Evolutionary conservation across 2,113 vertebrate genomes (phyloP), one percentile per base, ranked within the genome.

Genomic region (Epinephelus fuscoguttatus): DNA sequence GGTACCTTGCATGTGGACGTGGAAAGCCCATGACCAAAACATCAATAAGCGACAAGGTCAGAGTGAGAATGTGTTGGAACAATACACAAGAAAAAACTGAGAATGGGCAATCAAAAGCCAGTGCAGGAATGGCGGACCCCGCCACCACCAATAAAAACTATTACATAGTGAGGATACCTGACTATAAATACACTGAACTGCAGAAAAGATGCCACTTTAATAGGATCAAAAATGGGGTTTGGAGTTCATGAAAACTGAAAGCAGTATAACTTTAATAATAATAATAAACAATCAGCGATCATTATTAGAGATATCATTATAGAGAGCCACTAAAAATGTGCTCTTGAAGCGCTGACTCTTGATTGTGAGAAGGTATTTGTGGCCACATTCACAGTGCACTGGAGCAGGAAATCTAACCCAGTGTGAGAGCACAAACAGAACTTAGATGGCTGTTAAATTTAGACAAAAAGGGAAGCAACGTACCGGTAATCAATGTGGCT

Each of bases 361-460:
- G 21, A 23, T 40, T 18, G 37, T 1, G 15, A 68, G 33, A 23
- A 40, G 42, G 18, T 64, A 62, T 84, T 66, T 56, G 37, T 12
- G 15, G 11, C 49, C 30, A 50, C 23, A 62, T 50, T 66, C 53
- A 53, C 62, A 21, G 67, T 0, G 9, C 23, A 49, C 56, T 18
- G 21, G n/a, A 63, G 57, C 19, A 50, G 23, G 10, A 71, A 56
- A 45, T 68, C 23, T 18, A 52, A 27, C 56, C 13, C 64, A 47
- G 27, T 25, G 15, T 33, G 47, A 57, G 62, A 60, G 33, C 42
- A 57, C 71, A 19, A 37, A 72, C 72, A 40, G 33, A 6, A 23
- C 49, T 68, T 3, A 45, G 50, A 13, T 33, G 30, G 72, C 78
- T 67, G 77, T 61, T 80, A 42, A 55, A 70, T 74, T 64, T 49